These are phyloP conservation scores for Hoplias malabaricus DNA, from an alignment of 2,113 vertebrate genomes.

Conservation along the genomic window DNA sequence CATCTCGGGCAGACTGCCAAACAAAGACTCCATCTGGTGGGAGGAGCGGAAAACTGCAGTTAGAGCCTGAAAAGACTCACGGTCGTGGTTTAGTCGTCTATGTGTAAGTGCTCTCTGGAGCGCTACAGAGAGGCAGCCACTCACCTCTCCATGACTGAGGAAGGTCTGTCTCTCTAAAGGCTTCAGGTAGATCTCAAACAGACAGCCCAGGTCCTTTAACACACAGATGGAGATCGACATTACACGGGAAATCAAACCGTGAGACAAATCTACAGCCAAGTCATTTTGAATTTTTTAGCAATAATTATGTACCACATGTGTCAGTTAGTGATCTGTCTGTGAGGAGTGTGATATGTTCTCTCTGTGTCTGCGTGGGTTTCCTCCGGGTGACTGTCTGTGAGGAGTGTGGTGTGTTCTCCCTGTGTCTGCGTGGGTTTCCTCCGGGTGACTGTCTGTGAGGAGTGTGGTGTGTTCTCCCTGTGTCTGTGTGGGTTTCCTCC, in stretches of 20 bases:
- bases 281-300: too few relatives aligned
- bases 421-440: too few relatives aligned
- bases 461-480: too few relatives aligned
- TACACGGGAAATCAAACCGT: background rate
- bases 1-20: slow-evolving; percentile 88
- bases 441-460: too few relatives aligned
- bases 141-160: slow-evolving; percentile 91
- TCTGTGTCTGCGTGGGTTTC: too few relatives aligned
- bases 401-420: too few relatives aligned
- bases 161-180: slow-evolving; percentile 90
- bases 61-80: background rate
- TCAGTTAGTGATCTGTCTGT: too few relatives aligned
- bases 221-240: background rate
- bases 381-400: too few relatives aligned
- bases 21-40: slow-evolving; percentile 85
- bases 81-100: background rate
- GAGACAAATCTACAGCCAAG: too few relatives aligned
- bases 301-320: too few relatives aligned
- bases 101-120: background rate
- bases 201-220: slow-evolving; percentile 83
- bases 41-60: background rate
- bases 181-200: slow-evolving; percentile 90
- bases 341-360: too few relatives aligned
- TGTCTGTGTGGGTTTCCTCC: too few relatives aligned
- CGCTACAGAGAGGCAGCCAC: background rate